These are phyloP conservation scores for Novumbra hubbsi DNA, from an alignment of 2,797 vertebrate species.

Conservation along the genomic window DNA sequence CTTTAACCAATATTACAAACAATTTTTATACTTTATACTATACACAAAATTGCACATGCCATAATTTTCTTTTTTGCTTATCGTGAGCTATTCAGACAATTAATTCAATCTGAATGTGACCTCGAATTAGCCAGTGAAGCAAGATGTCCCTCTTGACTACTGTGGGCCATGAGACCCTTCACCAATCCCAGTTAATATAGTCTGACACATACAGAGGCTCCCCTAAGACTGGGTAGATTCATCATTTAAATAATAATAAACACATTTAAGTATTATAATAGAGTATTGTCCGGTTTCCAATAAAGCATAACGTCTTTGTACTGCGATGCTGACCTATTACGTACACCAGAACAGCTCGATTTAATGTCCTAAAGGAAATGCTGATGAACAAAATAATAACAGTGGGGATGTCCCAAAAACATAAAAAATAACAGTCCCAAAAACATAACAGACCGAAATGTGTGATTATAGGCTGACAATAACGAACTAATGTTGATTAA, in stretches of 20 bases:
- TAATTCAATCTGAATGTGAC: constrained; percentile 50
- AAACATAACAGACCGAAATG: too few species aligned
- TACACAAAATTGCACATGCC: constrained; percentile 11
- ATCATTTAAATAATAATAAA: not conserved
- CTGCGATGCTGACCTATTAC: too few species aligned
- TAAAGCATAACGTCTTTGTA: too few species aligned
- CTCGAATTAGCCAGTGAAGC: constrained; percentile 48
- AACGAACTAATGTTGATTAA: not conserved
- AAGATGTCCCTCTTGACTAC: constrained; percentile 30
- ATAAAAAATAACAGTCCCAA: not conserved
- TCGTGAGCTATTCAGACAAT: constrained; percentile 40
- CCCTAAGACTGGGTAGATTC: constrained; percentile 14
- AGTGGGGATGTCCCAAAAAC: not conserved
- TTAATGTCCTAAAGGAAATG: not conserved
- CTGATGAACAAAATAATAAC: not conserved
- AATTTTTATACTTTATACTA: too few species aligned
- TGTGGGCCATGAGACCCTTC: constrained; percentile 24
- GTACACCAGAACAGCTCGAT: not conserved
- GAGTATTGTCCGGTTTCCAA: not conserved
- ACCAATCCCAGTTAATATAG: constrained; percentile 36
- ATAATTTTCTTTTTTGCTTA: constrained; percentile 36
- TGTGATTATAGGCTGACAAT: not conserved
- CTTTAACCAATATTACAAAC: not conserved
- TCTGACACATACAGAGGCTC: constrained; percentile 23
- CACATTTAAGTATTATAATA: constrained; percentile 17